Percentiles rank a stretch among this genome's conserved stretches.
These are phyloP conservation scores for Drosophila ochracea DNA, from an alignment of 2,888 invertebrate species.

Conservation along the genomic window DNA sequence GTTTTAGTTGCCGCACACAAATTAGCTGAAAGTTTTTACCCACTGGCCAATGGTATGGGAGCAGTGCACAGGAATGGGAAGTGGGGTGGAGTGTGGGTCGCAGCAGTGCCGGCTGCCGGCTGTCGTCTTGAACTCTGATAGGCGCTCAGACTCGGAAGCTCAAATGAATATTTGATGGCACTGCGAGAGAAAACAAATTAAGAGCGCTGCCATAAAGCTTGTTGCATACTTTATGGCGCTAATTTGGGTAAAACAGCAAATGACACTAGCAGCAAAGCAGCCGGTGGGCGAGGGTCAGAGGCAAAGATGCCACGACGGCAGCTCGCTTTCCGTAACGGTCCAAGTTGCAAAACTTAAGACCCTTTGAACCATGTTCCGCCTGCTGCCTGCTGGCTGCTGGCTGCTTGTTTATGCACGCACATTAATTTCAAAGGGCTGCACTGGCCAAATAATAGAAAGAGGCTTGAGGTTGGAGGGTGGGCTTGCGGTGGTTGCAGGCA, in stretches of 20 bases:
- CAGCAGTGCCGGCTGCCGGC: conserved; percentile 17
- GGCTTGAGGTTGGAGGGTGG: not conserved
- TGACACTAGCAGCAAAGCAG: conserved; percentile 28
- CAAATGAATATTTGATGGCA: conserved; percentile 74
- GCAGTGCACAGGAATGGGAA: not conserved
- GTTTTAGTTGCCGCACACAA: conserved; percentile 71
- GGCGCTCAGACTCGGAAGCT: conserved; percentile 48
- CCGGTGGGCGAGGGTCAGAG: not conserved
- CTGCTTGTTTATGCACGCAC: conserved; percentile 76
- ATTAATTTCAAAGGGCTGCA: conserved; percentile 71
- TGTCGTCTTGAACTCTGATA: conserved; percentile 63
- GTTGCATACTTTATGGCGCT: conserved; percentile 80
- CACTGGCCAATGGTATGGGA: conserved; percentile 21
- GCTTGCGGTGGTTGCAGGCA: not conserved
- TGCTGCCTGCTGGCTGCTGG: conserved; percentile 14
- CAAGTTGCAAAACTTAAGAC: conserved; percentile 63
- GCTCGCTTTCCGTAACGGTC: conserved; percentile 41
- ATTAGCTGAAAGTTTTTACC: conserved; percentile 73
- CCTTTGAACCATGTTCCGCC: conserved; percentile 20
- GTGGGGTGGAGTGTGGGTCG: not conserved
- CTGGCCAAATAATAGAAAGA: conserved; percentile 26
- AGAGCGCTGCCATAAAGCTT: conserved; percentile 70
- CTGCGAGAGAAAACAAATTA: conserved; percentile 68
- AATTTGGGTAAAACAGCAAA: conserved; percentile 65
- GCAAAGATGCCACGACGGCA: conserved; percentile 7